Evolutionary conservation across 2,888 invertebrate genomes (phyloP).

Genomic region (Folsomia manolachei): DNA sequence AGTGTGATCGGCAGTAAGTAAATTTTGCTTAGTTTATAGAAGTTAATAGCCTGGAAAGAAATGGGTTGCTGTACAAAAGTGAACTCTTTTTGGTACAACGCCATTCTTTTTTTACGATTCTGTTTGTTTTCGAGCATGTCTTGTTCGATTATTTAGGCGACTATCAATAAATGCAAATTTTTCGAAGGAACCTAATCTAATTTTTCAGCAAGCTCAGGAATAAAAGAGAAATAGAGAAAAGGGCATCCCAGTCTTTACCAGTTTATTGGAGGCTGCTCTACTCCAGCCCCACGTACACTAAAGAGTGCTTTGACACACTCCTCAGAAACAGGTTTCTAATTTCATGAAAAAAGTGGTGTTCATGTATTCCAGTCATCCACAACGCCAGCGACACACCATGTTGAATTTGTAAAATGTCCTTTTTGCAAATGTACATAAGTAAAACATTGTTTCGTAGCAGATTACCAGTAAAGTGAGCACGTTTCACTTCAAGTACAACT

Average conservation of each 20-base stretch:
- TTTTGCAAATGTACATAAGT: no score
- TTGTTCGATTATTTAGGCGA: slow-evolving; percentile 7
- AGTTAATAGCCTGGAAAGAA: no score
- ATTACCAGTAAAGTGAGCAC: neutral
- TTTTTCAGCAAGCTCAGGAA: neutral
- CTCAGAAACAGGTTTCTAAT: neutral
- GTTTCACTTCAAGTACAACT: neutral
- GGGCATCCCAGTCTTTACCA: no score
- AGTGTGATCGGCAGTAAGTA: neutral
- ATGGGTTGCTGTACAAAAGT: no score
- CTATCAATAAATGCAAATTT: slow-evolving; percentile 13
- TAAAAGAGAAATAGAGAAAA: no score
- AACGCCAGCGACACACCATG: neutral
- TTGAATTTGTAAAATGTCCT: neutral
- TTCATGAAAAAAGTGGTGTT: neutral
- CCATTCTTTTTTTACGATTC: neutral
- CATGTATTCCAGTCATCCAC: neutral
- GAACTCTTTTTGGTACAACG: neutral
- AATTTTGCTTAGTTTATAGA: neutral
- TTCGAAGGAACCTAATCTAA: neutral
- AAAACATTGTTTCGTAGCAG: no score
- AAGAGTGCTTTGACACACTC: neutral
- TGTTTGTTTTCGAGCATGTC: neutral
- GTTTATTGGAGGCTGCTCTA: no score
- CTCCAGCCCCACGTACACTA: no score